A percentile compares a stretch with the other conserved stretches of the same genome.
Conservation (phyloP, 2,113 vertebrate species). For the Dromiciops gliroides region DNA sequence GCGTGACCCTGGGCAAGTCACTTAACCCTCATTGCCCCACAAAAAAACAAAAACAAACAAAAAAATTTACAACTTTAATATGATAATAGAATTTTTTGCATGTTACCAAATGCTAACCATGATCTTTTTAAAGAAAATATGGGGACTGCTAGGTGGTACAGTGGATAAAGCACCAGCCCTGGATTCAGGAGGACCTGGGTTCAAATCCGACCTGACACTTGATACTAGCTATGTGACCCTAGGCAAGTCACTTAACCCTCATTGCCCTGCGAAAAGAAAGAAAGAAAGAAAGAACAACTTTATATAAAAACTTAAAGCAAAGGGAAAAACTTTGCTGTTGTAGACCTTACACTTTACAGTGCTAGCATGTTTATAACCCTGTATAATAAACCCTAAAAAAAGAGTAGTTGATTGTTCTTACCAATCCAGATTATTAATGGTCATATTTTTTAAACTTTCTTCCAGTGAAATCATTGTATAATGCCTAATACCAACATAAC, state of each 20-base stretch:
- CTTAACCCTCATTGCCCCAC: too few relatives aligned
- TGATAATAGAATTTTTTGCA: neutral
- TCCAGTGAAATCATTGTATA: neutral
- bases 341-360: neutral
- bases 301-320: constrained; percentile 14
- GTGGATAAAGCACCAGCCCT: too few relatives aligned
- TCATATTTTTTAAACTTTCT: neutral
- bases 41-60: too few relatives aligned
- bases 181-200: too few relatives aligned
- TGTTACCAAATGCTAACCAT: neutral
- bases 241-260: too few relatives aligned
- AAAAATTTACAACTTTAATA: neutral
- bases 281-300: too few relatives aligned
- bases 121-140: constrained; percentile 28
- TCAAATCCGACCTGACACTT: too few relatives aligned
- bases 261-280: too few relatives aligned
- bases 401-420: neutral
- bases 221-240: too few relatives aligned
- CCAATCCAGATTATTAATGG: constrained; percentile 1
- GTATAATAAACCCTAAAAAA: constrained; percentile 5
- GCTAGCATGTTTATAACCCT: neutral
- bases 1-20: too few relatives aligned
- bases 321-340: neutral
- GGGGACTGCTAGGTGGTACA: too few relatives aligned
- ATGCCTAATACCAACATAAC: neutral